A percentile compares a stretch with the other conserved stretches of the same genome.
phyloP scores from a whole-genome alignment of 2,888 invertebrate species.

The Bombylius major region DNA sequence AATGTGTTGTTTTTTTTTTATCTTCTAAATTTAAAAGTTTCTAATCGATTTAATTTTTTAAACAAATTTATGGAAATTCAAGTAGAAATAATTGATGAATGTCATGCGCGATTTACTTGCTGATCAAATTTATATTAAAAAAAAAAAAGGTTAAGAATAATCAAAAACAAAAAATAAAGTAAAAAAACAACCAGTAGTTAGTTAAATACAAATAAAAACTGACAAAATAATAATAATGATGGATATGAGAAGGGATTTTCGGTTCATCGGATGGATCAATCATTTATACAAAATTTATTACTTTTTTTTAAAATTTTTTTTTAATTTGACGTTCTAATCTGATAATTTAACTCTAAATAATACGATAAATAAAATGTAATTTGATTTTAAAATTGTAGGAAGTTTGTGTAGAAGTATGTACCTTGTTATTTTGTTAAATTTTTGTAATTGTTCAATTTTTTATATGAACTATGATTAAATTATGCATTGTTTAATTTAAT shows the following conservation, averaged over 20 bases:
- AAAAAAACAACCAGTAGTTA: too few species aligned
- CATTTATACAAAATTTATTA: neutral
- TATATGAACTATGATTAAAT: too few species aligned
- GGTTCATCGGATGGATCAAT: neutral
- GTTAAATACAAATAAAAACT: too few species aligned
- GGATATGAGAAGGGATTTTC: neutral
- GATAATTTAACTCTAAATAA: neutral
- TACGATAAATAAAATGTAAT: neutral
- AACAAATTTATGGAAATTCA: neutral
- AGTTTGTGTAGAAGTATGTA: too few species aligned
- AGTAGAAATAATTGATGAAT: neutral
- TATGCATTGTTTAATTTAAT: too few species aligned
- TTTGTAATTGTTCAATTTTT: too few species aligned
- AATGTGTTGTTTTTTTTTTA: neutral
- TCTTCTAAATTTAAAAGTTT: neutral
- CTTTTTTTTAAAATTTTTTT: neutral
- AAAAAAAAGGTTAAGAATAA: too few species aligned
- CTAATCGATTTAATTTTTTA: neutral
- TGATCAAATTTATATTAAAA: neutral
- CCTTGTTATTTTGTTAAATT: too few species aligned
- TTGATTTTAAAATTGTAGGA: too few species aligned
- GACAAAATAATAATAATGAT: too few species aligned
- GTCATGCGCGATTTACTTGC: constrained; percentile 8
- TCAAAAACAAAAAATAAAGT: too few species aligned
- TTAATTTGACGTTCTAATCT: neutral